Percentiles rank a stretch among this genome's conserved stretches.
Conservation (phyloP, 2,888 invertebrate species). For the Taenaris catops region DNA sequence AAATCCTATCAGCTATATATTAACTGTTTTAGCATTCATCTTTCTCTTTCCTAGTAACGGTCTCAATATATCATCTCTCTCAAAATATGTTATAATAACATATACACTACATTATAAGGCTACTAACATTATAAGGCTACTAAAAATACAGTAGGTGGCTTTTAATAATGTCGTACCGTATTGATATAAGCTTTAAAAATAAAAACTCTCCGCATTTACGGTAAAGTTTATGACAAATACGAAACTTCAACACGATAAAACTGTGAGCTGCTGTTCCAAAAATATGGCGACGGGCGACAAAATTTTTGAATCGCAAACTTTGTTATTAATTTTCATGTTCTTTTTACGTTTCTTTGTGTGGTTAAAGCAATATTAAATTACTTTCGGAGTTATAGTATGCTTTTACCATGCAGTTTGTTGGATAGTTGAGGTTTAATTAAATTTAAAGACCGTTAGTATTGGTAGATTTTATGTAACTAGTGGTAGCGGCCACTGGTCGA, state of each 20-base stretch:
- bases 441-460: too few relatives aligned
- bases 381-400: conserved; percentile 16
- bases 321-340: conserved; percentile 23
- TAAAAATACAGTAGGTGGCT: too few relatives aligned
- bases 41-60: too few relatives aligned
- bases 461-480: too few relatives aligned
- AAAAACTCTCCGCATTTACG: conserved; percentile 10
- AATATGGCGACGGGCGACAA: conserved; percentile 10
- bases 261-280: conserved; percentile 8
- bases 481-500: too few relatives aligned
- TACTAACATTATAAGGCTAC: too few relatives aligned
- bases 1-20: too few relatives aligned
- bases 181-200: neutral
- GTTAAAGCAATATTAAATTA: conserved; percentile 23
- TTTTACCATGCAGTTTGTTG: conserved; percentile 7
- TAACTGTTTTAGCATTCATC: too few relatives aligned
- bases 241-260: conserved; percentile 17
- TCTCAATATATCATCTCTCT: too few relatives aligned
- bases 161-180: too few relatives aligned
- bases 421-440: conserved; percentile 3
- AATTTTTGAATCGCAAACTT: conserved; percentile 20
- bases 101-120: too few relatives aligned
- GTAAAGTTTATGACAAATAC: conserved; percentile 14
- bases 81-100: too few relatives aligned
- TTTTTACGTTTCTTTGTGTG: conserved; percentile 23